Percentiles rank a stretch among this genome's conserved stretches.
These are phyloP conservation scores for Drosophila subobscura DNA, from an alignment of 1,140 invertebrate species.

Conservation along the genomic window DNA sequence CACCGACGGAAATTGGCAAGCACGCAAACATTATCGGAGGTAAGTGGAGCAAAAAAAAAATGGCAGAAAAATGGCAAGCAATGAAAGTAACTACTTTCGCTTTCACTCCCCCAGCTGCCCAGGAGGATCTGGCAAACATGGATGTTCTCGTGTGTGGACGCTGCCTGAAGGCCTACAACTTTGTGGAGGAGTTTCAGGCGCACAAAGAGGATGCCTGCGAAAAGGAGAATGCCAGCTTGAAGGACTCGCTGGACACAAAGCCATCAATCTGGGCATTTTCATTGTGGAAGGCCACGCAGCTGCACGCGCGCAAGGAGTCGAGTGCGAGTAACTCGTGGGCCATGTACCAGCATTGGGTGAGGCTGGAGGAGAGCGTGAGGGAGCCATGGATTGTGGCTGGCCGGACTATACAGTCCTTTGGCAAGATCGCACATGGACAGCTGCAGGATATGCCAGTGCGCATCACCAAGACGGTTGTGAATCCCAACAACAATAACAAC, in stretches of 20 bases:
- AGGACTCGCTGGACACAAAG: constrained; percentile 88
- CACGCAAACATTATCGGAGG: constrained; percentile 88
- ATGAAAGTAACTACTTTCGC: background rate
- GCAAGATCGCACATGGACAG: constrained; percentile 84
- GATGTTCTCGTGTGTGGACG: constrained; percentile 92
- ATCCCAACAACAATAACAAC: constrained; percentile 70
- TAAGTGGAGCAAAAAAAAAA: constrained; percentile 67
- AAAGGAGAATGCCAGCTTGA: constrained; percentile 85
- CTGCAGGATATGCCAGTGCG: constrained; percentile 83
- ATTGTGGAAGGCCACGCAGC: constrained; percentile 89
- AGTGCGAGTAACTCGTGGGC: constrained; percentile 88
- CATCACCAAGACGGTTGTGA: constrained; percentile 83
- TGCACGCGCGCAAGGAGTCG: constrained; percentile 84
- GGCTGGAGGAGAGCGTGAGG: constrained; percentile 88
- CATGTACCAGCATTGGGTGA: constrained; percentile 92
- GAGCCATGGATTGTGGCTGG: constrained; percentile 91
- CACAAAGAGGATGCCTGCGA: constrained; percentile 88
- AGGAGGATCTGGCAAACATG: constrained; percentile 89
- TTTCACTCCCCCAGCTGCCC: constrained; percentile 84
- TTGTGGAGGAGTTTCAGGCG: constrained; percentile 90
- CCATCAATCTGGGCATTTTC: constrained; percentile 93
- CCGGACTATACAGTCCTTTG: constrained; percentile 88
- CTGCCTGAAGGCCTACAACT: constrained; percentile 91
- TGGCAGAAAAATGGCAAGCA: constrained; percentile 4
- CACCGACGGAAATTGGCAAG: constrained; percentile 88